Percentiles rank a stretch among this genome's conserved stretches.
phyloP scores from a whole-genome alignment of 2,113 vertebrate genomes.

The Leptosomus discolor region DNA sequence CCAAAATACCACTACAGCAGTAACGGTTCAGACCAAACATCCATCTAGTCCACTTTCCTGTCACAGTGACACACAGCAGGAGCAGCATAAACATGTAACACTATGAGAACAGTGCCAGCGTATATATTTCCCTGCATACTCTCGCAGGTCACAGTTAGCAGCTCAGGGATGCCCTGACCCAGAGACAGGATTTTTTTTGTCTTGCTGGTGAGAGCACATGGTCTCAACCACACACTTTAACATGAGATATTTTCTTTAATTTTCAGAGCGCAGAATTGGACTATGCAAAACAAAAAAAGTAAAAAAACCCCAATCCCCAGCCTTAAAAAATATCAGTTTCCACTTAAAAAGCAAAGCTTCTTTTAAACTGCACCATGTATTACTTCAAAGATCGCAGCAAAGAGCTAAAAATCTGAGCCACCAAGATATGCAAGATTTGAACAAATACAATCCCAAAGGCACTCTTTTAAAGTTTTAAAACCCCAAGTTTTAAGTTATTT shows the following conservation, averaged over 20 bases:
- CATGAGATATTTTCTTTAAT: fast-evolving
- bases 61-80: not conserved
- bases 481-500: not conserved
- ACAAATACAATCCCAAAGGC: not conserved
- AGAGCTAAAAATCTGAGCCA: not conserved
- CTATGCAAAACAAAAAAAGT: not conserved
- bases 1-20: fast-evolving
- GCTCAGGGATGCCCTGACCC: not conserved
- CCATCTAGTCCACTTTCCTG: not conserved
- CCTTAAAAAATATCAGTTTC: not conserved
- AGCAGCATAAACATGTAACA: not conserved
- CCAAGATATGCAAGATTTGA: not conserved
- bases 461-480: not conserved
- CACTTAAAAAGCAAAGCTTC: not conserved
- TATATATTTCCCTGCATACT: fast-evolving
- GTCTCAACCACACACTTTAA: not conserved
- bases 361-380: not conserved
- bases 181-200: no score
- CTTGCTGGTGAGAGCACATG: not conserved
- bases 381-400: not conserved
- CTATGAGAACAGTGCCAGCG: fast-evolving
- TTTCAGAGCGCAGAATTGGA: not conserved
- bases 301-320: not conserved
- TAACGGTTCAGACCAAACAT: not conserved
- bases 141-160: not conserved